Evolutionary conservation across 2,113 vertebrate species (phyloP).

Genomic region (Dolichotis patagonum): DNA sequence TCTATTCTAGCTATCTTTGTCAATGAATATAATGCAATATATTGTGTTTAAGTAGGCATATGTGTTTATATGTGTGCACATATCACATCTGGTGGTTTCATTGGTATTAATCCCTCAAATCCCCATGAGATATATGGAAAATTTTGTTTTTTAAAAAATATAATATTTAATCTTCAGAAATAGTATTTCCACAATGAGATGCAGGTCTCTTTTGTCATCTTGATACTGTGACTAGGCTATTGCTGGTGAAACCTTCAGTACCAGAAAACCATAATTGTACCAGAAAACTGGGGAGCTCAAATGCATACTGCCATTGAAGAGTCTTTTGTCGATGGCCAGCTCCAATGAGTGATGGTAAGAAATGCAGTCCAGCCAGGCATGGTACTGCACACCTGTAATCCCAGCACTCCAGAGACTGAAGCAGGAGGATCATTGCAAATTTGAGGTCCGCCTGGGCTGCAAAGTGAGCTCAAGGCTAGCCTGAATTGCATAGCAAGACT

Average conservation of each 20-base stretch:
- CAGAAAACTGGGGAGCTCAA: not conserved
- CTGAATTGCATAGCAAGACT: too few relatives aligned
- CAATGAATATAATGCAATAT: not conserved
- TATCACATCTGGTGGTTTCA: not conserved
- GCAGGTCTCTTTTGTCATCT: not conserved
- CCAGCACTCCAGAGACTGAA: too few relatives aligned
- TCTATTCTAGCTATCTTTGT: not conserved
- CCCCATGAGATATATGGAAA: not conserved
- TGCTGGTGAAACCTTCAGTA: not conserved
- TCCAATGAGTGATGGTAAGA: not conserved
- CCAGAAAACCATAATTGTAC: not conserved
- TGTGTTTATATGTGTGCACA: not conserved
- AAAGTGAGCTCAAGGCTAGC: too few relatives aligned
- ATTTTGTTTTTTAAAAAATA: not conserved
- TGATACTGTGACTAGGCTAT: not conserved
- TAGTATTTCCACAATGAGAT: not conserved
- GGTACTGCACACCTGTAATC: too few relatives aligned
- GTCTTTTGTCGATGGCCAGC: too few relatives aligned
- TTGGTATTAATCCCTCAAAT: not conserved
- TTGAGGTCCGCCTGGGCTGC: too few relatives aligned
- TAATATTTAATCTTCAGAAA: not conserved
- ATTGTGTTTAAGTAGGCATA: too few relatives aligned
- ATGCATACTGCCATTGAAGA: not conserved
- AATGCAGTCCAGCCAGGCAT: not conserved
- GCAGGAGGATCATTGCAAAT: too few relatives aligned